Evolutionary conservation across 2,888 invertebrate genomes (phyloP).

Genomic region (Lottia gigantea): DNA sequence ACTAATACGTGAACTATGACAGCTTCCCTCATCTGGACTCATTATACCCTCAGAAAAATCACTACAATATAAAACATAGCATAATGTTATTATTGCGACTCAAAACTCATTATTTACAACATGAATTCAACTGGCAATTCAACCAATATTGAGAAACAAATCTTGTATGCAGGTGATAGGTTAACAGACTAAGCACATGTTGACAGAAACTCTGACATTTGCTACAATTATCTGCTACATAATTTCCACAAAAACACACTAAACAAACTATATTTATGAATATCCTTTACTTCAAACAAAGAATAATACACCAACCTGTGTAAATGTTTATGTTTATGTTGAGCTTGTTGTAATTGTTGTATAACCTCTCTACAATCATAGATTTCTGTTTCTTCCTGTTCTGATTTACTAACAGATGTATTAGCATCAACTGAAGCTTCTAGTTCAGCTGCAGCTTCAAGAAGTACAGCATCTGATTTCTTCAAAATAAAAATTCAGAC

Average conservation of each 20-base stretch:
- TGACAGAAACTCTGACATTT: too few relatives aligned
- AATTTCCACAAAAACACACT: too few relatives aligned
- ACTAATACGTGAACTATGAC: constrained; percentile 87
- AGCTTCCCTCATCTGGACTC: constrained; percentile 77
- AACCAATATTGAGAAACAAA: not conserved
- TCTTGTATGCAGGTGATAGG: too few relatives aligned
- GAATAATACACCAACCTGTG: not conserved
- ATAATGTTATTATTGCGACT: constrained; percentile 25
- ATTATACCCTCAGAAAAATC: constrained; percentile 76
- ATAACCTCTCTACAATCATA: constrained; percentile 7
- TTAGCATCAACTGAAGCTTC: not conserved
- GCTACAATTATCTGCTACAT: too few relatives aligned
- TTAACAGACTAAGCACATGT: too few relatives aligned
- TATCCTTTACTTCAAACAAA: too few relatives aligned
- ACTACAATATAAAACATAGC: constrained; percentile 61
- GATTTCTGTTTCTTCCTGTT: not conserved
- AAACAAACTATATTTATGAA: too few relatives aligned
- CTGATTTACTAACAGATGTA: not conserved
- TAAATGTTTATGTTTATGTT: not conserved
- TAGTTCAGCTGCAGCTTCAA: not conserved
- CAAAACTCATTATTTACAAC: constrained; percentile 16
- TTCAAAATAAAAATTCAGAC: not conserved
- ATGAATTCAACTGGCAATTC: constrained; percentile 26
- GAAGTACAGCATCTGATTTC: not conserved
- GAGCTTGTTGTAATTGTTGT: not conserved